Base-by-base conservation (phyloP, 2,797 vertebrate species). In the Delichon dasypus region DNA sequence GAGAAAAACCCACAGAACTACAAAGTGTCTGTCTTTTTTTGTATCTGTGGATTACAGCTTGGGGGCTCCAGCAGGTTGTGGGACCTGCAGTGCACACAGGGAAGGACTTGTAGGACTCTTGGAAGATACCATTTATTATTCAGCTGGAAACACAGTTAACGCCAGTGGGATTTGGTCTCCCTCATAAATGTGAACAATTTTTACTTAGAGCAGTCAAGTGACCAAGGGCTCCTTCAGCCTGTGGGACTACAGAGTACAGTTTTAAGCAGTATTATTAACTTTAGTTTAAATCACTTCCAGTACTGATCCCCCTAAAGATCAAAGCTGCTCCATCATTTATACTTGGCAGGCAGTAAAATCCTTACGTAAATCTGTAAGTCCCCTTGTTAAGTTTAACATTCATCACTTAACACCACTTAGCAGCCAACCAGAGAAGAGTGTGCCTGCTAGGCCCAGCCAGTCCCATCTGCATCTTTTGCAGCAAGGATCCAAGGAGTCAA, bases 381-480 rank as follows among this genome's bases (percentile, higher is more conserved):
- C 91, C 88, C 94, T 93, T 97, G 93, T 96, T 97, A 96, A 96
- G 68, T 93, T 96, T 96, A 97, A 97, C 95, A 97, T 96, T 97
- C 94, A 95, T 96, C 95, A 96, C 94, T 95, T 97, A 97, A 85
- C 93, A 95, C 54, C 90, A 88, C 80, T 95, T 90, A 96, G 94
- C 88, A 94, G 88, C 77, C 93, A 93, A 32, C 48, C 85, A 82
- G 85, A 76, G 85, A 73, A 77, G 57, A 91, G 74, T 16, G 57
- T 38, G 71, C 51, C 71, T 93, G 60, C 74, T 91, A 84, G 85
- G 64, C 60, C 94, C 38, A 60, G 57, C n/a, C 10, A 4, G 72
- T 57, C 67, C 74, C 64, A 85, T 67, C 89, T 85, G 83, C 71
- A 48, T 53, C 92, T 62, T 22, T 20, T 26, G 34, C 47, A 70